phyloP scores from a whole-genome alignment of 1,140 invertebrate genomes.

The Eciton burchellii region DNA sequence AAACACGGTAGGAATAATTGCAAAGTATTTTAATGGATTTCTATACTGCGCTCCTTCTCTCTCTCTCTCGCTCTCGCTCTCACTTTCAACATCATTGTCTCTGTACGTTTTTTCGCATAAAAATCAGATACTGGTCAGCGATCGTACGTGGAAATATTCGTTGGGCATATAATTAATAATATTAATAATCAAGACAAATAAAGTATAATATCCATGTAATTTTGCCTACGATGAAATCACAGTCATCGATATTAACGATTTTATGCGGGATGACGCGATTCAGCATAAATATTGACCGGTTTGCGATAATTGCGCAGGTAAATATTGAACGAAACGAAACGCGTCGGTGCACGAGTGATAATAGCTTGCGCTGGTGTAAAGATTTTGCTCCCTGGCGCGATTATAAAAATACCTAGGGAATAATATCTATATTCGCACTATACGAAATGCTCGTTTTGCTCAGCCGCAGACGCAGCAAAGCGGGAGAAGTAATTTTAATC shows the following conservation, averaged over 20 bases:
- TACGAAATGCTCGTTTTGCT: constrained; percentile 34
- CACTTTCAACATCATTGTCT: not conserved
- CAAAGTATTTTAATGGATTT: constrained; percentile 21
- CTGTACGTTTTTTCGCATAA: not conserved
- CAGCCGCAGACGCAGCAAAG: constrained; percentile 32
- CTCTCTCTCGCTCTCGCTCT: not conserved
- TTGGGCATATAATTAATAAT: too few species aligned
- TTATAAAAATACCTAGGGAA: constrained; percentile 44
- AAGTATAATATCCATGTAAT: too few species aligned
- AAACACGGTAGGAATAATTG: constrained; percentile 1
- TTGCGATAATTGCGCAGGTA: not conserved
- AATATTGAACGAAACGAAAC: not conserved
- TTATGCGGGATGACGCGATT: too few species aligned
- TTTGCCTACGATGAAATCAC: too few species aligned
- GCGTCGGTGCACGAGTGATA: too few species aligned
- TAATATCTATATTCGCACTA: constrained; percentile 33
- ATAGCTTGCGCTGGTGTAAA: too few species aligned
- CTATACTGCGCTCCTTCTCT: not conserved
- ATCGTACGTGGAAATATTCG: too few species aligned
- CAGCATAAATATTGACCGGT: not conserved
- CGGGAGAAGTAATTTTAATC: constrained; percentile 49
- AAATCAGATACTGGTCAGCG: not conserved
- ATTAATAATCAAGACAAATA: too few species aligned
- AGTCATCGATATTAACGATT: too few species aligned
- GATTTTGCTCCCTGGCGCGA: not conserved